Base-by-base conservation (phyloP, 2,888 invertebrate species). In the Tethea ocularis region DNA sequence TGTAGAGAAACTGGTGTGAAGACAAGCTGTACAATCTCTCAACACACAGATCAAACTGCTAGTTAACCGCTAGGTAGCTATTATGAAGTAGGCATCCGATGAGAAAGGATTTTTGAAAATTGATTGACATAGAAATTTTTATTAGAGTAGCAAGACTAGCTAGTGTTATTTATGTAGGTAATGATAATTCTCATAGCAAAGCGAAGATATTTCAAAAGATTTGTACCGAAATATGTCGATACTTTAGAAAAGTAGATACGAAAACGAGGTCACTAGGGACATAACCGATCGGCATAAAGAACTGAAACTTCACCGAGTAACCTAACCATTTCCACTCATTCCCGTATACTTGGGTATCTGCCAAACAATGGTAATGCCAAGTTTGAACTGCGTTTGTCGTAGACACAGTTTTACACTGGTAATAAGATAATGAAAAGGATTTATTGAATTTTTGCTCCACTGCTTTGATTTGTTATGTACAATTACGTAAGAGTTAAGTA, bases 181-280 rank as follows among this genome's bases (percentile, higher is more conserved):
- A 26, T n/a, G n/a, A 26, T 26, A 3, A 29, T 29, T 8, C 10
- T 10, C 8, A 10, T 29, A 29, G 13, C 2, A 13, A 1, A 1
- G 33, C 33, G 13, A 20, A 17, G 17, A 46, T 29, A 46, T 56
- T 46, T 2, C 26, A 41, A 46, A 3, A 41, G 13, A 36, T 3
- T 38, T 7, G n/a, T 20, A 46, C 20, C 10, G 5, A 41, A 41
- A 17, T 41, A 20, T 20, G 1, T 20, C 10, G 10, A 41, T 41
- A 41, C 41, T 17, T 10, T 46, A 20, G 46, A 46, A 46, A 46
- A 46, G 46, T 8, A 8, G 15, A 10, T 46, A 46, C 46, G 7
- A 26, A 24, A 60, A 60, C 24, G 54, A 57, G 60, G 60, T 57
- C 60, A 38, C 33, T n/a, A 36, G 51, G 26, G 57, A 57, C 60